A percentile compares a stretch with the other conserved stretches of the same genome.
phyloP scores from a whole-genome alignment of 1,140 invertebrate genomes.

The Centruroides vittatus region DNA sequence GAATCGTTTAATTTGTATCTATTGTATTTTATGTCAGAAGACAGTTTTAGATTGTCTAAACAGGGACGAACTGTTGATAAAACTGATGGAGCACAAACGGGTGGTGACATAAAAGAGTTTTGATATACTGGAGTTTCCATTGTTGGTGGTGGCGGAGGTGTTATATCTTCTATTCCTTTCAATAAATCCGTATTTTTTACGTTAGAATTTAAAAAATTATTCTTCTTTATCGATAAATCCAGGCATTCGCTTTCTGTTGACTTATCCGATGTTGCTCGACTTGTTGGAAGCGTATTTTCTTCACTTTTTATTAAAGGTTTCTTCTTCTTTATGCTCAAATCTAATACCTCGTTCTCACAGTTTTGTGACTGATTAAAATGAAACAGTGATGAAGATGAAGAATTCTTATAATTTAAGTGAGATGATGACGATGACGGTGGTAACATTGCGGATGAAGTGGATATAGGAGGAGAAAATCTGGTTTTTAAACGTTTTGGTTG shows the following conservation, averaged over 20 bases:
- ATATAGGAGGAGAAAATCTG: no score
- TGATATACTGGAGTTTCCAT: no score
- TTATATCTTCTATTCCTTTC: constrained; percentile 12
- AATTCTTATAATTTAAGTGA: no score
- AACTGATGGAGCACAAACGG: no score
- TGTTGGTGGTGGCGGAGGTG: background rate
- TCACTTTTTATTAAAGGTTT: background rate
- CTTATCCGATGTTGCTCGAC: background rate
- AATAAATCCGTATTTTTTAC: background rate
- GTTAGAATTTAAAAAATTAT: background rate
- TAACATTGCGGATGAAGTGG: background rate
- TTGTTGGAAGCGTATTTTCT: no score
- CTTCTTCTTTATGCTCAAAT: constrained; percentile 14
- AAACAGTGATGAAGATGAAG: background rate
- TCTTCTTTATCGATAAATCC: constrained; percentile 15
- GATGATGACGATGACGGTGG: background rate
- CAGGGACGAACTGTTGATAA: no score
- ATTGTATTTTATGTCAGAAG: no score
- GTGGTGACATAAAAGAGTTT: no score
- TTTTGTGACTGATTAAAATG: constrained; percentile 1
- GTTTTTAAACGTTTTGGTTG: constrained; percentile 5
- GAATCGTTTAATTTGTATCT: no score
- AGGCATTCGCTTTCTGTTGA: constrained; percentile 11
- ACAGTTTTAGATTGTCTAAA: no score
- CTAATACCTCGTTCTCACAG: constrained; percentile 12